Base-by-base conservation (phyloP, 2,113 vertebrate species). In the Leptobrachium ailaonicum region DNA sequence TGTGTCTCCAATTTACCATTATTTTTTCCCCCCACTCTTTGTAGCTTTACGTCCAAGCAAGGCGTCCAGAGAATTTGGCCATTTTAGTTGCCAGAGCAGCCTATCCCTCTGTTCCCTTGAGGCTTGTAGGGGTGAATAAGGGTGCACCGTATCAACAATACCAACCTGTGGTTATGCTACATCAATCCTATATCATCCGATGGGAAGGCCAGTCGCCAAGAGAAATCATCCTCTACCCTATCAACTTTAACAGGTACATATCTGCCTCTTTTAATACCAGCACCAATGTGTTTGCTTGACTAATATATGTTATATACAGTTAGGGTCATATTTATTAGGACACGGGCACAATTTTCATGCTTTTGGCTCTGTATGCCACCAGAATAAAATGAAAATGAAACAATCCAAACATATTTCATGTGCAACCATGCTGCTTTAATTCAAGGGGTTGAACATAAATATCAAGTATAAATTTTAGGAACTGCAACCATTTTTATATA, bases 1-100 rank as follows among this genome's bases (percentile, higher is more conserved):
- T 54, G 2, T 82, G 69, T 85, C 76, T 82, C 13, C 4, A 10
- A 60, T 10, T 13, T 14, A 10, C 13, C 10, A 4, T 13, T 75
- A 71, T 83, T 87, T 85, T 83, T 71, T 70, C 84, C 69, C 43
- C 47, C 47, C 20, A 32, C 45, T 54, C 42, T 77, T 41, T 81
- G 66, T 79, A 91, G 89, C 86, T 92, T 73, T 89, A 87, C 50
- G 87, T 89, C 79, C 88, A 92, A 85, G 86, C 90, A 83, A 87
- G 90, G 53, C 82, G 72, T 56, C 86, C 88, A 0, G 83, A 86
- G 85, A 88, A 85, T 74, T 83, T 90, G 82, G 87, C 86, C 54
- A 83, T 89, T 69, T 73, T 83, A 56, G 73, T 82, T 73, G 80
- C 87, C 81, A 85, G 84, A 71, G 85, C 68, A 14, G 7, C 54